Base-by-base conservation (phyloP, 2,888 invertebrate species). In the Caprella mutica region DNA sequence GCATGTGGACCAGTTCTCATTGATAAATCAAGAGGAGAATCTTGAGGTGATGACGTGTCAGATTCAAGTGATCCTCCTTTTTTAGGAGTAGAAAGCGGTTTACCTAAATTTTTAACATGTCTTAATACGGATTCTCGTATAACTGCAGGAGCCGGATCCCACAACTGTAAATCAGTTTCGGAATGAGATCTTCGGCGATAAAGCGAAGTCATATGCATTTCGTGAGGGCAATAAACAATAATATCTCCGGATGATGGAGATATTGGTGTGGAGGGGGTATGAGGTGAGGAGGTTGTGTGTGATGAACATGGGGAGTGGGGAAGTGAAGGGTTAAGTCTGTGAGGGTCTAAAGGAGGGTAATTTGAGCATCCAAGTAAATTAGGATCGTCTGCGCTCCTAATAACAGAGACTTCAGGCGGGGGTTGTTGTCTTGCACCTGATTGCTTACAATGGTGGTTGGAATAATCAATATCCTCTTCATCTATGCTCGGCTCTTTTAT, bases 1-100 rank as follows among this genome's bases (percentile, higher is more conserved):
- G 56, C 67, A 38, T 69, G 67, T 61, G 73, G 72, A 46, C 78
- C 76, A 14, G 79, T 75, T 69, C 84, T 86, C 74, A 87, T 78
- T 19, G 88, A 88, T 38, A 91, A 76, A 72, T 92, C 91, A 59
- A 92, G 75, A 0, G 91, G 91, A 3, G 81, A 84, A 65, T 90
- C 89, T 70, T 89, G 88, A 21, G 83, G 83, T 48, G 82, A 72
- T 35, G 75, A 72, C 27, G 71, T 69, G 55, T 76, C 76, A 23
- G 77, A 77, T 66, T 80, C 80, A 26, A 77, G 67, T 8, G 77
- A 77, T 5, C 77, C 76, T 58, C 71, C 70, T 60, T 75, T 74
- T 29, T 69, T 67, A 27, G 71, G 70, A 52, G 70, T 69, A 38
- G 67, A 67, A 24, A 72, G 68, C 2, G 72, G 72, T 55, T 72